phyloP scores from a whole-genome alignment of 2,113 vertebrate species.

The Coracopsis vasa region DNA sequence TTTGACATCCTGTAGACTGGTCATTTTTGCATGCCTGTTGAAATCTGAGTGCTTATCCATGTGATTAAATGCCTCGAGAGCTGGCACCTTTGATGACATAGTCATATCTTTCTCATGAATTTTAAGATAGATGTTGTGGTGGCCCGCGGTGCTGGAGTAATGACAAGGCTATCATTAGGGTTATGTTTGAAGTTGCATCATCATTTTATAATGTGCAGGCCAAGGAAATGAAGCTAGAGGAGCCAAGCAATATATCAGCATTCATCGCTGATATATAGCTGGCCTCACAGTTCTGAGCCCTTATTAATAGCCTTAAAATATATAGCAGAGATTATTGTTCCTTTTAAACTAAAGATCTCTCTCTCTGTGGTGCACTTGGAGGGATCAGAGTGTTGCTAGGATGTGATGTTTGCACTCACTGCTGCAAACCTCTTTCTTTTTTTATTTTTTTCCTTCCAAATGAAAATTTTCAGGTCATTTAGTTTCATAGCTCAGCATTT shows the following conservation, averaged over 20 bases:
- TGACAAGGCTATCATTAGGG: constrained; percentile 13
- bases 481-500: background rate
- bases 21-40: background rate
- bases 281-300: background rate
- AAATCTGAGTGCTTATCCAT: background rate
- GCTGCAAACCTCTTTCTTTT: background rate
- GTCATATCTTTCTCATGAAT: background rate
- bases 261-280: background rate
- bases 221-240: background rate
- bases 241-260: background rate
- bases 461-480: background rate
- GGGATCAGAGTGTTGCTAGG: background rate
- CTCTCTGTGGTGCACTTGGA: fast-evolving
- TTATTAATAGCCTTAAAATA: background rate
- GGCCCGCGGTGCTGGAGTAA: background rate
- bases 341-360: background rate
- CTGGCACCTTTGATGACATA: background rate
- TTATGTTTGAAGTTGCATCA: background rate
- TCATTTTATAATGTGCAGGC: background rate
- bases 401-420: background rate
- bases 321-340: background rate
- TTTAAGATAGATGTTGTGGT: constrained; percentile 3
- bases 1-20: background rate
- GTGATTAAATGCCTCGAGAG: constrained; percentile 1
- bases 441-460: background rate